Evolutionary conservation across 2,888 invertebrate species (phyloP), one percentile per base, ranked within the genome.

Genomic region (Brenthis ino): DNA sequence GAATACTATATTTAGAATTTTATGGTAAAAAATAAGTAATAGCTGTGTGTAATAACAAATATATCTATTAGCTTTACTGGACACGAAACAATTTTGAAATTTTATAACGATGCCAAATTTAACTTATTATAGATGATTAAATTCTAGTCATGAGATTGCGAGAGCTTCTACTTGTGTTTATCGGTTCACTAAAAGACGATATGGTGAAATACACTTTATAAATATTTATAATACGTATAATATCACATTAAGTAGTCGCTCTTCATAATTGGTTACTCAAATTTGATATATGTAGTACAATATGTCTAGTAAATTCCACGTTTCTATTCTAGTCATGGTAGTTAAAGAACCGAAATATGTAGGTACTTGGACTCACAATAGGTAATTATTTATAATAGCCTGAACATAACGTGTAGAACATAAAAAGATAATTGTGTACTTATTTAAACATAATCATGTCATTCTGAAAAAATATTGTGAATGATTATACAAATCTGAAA

Each of bases 291-390:
- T 66, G 60, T 54, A 55, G 60, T 53, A 66, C 60, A 48, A 60
- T 57, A 57, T 13, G 16, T 58, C 37, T 57, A 56, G 20, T 48
- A 8, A 54, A 47, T 50, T 11, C 61, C 61, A 24, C 68, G 73
- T 79, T 85, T 80, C 75, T 80, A 87, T 87, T 87, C 87, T 77
- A 78, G 69, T 67, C 74, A 74, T 55, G 72, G 13, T 28, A 28
- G n/a, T 50, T 50, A 28, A 28, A 8, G 50, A 16, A 50, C 5
- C 28, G 16, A 50, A 50, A n/a, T 47, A 48, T 48, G 58, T 58
- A 48, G 37, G 37, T 43, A 43, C 37, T 43, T 43, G 37, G 37
- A 43, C 11, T 43, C 11, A 11, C 37, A 43, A 43, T 43, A 43
- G 11, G 37, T 43, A 43, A 43, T 43, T 43, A 43, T 43, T 11